These are phyloP conservation scores for Paedocypris micromegethes DNA, from an alignment of 2,797 vertebrate genomes.

Conservation along the genomic window DNA sequence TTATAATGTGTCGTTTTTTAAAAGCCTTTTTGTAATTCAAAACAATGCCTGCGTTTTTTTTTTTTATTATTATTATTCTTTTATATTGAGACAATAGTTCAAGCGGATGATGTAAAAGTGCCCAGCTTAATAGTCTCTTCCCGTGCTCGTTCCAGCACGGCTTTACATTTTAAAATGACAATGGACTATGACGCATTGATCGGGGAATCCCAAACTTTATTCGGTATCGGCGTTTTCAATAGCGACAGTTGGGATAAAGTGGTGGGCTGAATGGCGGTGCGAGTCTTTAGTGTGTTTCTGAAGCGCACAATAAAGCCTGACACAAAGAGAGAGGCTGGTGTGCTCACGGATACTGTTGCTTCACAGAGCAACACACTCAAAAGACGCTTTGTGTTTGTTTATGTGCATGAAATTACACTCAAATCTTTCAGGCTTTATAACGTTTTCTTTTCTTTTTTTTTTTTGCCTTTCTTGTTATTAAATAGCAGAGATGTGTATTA, in stretches of 20 bases:
- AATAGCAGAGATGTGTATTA: no score
- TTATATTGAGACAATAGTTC: background rate
- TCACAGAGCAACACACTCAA: constrained; percentile 38
- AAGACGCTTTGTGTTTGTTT: constrained; percentile 47
- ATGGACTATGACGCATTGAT: constrained; percentile 35
- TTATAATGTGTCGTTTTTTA: background rate
- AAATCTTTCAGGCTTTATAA: constrained; percentile 26
- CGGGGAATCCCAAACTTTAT: constrained; percentile 44
- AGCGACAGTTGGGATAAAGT: constrained; percentile 47
- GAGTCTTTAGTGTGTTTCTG: constrained; percentile 50
- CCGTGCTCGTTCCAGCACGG: constrained; percentile 21
- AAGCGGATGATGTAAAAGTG: constrained; percentile 3
- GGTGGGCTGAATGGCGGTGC: constrained; percentile 46
- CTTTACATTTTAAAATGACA: constrained; percentile 37
- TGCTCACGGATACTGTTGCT: constrained; percentile 46
- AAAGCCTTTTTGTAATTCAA: background rate
- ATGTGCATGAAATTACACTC: constrained; percentile 33
- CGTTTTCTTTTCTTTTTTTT: no score
- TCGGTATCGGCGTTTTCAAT: constrained; percentile 46
- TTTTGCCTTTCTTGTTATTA: no score
- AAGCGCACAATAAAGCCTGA: constrained; percentile 49
- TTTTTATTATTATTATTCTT: background rate
- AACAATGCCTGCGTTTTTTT: background rate
- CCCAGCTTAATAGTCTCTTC: constrained; percentile 9
- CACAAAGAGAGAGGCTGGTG: constrained; percentile 47